Percentiles rank a stretch among this genome's conserved stretches.
These are phyloP conservation scores for Hypotaenidia okinawae DNA, from an alignment of 2,797 vertebrate genomes.

Conservation along the genomic window DNA sequence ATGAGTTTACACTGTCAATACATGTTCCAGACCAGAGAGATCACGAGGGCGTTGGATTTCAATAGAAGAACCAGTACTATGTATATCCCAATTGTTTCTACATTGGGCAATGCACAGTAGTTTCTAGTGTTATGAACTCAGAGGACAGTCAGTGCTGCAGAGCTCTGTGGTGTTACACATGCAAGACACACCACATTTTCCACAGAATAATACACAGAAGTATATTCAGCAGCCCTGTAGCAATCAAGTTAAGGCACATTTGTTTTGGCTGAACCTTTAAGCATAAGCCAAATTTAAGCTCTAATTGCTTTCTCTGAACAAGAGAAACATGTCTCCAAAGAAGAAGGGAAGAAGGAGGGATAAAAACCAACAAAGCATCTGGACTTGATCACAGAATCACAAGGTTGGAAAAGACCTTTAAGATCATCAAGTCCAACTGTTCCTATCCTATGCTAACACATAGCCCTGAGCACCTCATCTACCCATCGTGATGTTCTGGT, in stretches of 20 bases:
- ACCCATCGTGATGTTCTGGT: too few species aligned
- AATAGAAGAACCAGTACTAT: not conserved
- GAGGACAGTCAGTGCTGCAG: not conserved
- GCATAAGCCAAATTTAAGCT: not conserved
- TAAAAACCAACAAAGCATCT: not conserved
- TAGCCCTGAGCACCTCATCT: too few species aligned
- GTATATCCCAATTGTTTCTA: not conserved
- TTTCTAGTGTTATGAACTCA: not conserved
- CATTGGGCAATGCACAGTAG: not conserved
- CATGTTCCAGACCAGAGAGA: not conserved
- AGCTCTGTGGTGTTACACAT: not conserved
- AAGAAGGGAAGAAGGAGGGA: not conserved
- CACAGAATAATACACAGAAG: not conserved
- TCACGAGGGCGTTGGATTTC: not conserved
- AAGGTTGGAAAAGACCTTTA: too few species aligned
- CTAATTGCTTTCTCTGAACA: not conserved
- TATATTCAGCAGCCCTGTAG: not conserved
- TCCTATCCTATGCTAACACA: too few species aligned
- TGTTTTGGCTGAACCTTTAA: not conserved
- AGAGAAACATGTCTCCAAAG: not conserved
- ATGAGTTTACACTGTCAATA: not conserved
- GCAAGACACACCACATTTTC: not conserved
- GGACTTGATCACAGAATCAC: not conserved
- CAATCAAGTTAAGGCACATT: not conserved
- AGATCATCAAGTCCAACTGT: too few species aligned